Conservation (phyloP, 1,140 invertebrate species). For the Mamestra configurata region DNA sequence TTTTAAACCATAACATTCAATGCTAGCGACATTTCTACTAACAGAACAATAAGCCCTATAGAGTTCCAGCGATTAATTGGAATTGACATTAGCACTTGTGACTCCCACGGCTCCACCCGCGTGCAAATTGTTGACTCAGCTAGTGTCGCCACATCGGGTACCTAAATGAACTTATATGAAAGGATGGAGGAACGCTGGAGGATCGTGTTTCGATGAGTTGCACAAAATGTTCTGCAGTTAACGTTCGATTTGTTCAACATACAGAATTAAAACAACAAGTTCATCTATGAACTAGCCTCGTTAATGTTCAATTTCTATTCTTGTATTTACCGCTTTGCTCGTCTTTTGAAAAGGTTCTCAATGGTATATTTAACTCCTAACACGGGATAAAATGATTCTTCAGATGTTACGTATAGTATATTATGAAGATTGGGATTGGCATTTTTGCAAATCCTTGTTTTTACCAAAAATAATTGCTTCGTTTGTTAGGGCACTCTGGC, state of each 20-base stretch:
- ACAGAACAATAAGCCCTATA: neutral
- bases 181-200: neutral
- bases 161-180: constrained; percentile 9
- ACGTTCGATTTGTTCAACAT: neutral
- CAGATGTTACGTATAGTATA: no score
- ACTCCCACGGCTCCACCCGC: constrained; percentile 36
- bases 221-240: neutral
- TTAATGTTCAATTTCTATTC: neutral
- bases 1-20: neutral
- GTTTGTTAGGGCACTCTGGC: no score
- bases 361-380: no score
- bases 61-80: neutral
- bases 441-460: no score
- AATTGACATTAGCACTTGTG: constrained; percentile 19
- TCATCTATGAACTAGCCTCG: neutral
- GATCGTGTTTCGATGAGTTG: neutral
- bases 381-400: no score
- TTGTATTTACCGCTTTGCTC: no score
- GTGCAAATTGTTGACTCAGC: constrained; percentile 32
- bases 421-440: no score
- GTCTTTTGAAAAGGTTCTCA: no score
- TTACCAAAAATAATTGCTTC: no score
- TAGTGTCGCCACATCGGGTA: neutral
- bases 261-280: neutral
- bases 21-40: neutral